Evolutionary conservation across 2,113 vertebrate species (phyloP).

Genomic region (Agapornis roseicollis): DNA sequence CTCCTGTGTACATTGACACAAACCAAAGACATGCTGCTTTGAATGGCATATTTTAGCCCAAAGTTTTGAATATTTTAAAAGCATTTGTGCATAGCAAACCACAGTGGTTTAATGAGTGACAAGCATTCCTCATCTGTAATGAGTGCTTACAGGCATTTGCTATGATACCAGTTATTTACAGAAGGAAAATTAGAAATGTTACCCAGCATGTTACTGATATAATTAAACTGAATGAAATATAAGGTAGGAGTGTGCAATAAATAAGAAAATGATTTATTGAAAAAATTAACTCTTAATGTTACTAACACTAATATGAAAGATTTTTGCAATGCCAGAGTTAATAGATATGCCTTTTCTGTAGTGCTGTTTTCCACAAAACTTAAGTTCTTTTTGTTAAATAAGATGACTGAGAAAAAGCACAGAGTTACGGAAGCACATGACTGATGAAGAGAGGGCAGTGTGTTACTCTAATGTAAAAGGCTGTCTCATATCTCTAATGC

Average conservation of each 20-base stretch:
- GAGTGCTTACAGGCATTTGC: background rate
- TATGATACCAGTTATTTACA: background rate
- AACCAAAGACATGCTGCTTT: background rate
- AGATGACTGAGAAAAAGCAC: background rate
- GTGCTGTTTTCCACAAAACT: background rate
- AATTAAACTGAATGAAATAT: conserved; percentile 14
- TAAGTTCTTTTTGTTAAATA: conserved; percentile 13
- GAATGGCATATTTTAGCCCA: background rate
- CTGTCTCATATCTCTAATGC: background rate
- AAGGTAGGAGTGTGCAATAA: background rate
- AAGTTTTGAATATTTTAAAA: background rate
- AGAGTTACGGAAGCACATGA: background rate
- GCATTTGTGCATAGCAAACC: background rate
- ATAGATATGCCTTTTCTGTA: background rate
- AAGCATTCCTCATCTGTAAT: background rate
- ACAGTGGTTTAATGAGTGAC: background rate
- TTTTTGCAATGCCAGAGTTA: background rate
- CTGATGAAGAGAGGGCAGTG: background rate
- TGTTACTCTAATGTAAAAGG: conserved; percentile 2
- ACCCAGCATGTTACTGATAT: background rate
- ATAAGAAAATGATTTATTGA: background rate
- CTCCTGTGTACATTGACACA: background rate
- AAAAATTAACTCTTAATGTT: background rate
- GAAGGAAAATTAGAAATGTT: conserved; percentile 1
- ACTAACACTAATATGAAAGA: background rate